Base-by-base conservation (phyloP, 2,113 vertebrate genomes). In the Oncorhynchus clarkii region DNA sequence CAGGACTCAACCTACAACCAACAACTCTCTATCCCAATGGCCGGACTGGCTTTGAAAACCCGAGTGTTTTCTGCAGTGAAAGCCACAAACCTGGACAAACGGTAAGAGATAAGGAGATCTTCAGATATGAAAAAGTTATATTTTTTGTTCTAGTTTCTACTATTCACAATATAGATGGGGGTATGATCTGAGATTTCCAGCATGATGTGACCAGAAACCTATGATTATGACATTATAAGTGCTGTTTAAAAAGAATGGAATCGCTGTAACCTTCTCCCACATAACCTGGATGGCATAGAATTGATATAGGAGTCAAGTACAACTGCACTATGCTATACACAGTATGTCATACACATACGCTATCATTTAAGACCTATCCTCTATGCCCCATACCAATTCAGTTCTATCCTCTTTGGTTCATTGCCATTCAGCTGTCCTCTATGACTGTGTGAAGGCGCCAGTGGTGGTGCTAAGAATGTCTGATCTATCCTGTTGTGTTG, bases 1-100 rank as follows among this genome's bases (percentile, higher is more conserved):
- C 89, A 99, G 97, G 97, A 99, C 88, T 97, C 97, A 72, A 94
- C 94, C 81, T 99, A 96, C 89, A 94, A 87, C 66, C 94, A 98
- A 73, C 95, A 95, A 67, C 93, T 99, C 75, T 93, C 96, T 71
- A 95, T 99, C 76, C 97, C 97, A 1, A 94, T 93, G 85, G 85
- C 91, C 60, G 97, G 97, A 70, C 89, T 99, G 78, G 93, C 96
- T 90, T 93, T 99, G 89, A 99, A 99, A 94, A 99, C 97, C 74
- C 93, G 97, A 93, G 96, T 99, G 76, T 99, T 96, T 91, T 97
- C 97, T 84, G 96, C 96, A 73, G 96, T 99, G 49, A 96, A 94
- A 92, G 97, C 97, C 73, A 97, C 96, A 76, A 97, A 99, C 85
- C 91, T 99, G 80, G 97, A 99, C 85, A 95, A 95, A 92, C 95